Evolutionary conservation across 92 coral and sea anemone genomes (phyloP).

Genomic region (Actinostola sp.): DNA sequence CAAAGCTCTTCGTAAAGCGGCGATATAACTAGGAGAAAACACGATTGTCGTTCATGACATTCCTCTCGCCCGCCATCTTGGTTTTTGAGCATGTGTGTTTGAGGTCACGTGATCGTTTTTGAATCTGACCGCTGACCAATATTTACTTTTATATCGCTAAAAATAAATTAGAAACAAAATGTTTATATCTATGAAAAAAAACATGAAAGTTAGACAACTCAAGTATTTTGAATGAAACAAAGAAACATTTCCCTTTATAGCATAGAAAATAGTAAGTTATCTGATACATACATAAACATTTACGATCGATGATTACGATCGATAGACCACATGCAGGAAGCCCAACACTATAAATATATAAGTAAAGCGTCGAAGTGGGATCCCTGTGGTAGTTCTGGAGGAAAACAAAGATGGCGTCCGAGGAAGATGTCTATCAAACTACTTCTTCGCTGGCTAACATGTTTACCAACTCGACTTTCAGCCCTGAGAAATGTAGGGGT

Average conservation of each 20-base stretch:
- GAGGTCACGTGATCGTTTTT: constrained; percentile 52
- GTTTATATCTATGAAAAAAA: too few species aligned
- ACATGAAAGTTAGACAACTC: too few species aligned
- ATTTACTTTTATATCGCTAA: too few species aligned
- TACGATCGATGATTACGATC: too few species aligned
- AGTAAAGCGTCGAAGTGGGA: neutral
- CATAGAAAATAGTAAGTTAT: too few species aligned
- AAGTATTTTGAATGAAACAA: too few species aligned
- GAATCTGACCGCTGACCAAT: constrained; percentile 21
- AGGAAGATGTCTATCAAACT: constrained; percentile 70
- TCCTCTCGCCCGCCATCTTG: constrained; percentile 59
- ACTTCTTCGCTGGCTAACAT: constrained; percentile 72
- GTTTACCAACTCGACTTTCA: constrained; percentile 72
- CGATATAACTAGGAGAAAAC: neutral
- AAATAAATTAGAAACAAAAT: too few species aligned
- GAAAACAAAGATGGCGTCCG: constrained; percentile 76
- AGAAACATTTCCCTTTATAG: too few species aligned
- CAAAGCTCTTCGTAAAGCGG: neutral
- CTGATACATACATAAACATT: too few species aligned
- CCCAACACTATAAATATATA: too few species aligned
- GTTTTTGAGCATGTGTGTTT: constrained; percentile 58
- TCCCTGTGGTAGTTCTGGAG: constrained; percentile 18
- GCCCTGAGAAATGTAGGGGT: constrained; percentile 84
- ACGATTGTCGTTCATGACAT: constrained; percentile 1
- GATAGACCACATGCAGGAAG: too few species aligned